phyloP scores from a whole-genome alignment of 1,140 invertebrate genomes.

The Harlomillsia oculata region DNA sequence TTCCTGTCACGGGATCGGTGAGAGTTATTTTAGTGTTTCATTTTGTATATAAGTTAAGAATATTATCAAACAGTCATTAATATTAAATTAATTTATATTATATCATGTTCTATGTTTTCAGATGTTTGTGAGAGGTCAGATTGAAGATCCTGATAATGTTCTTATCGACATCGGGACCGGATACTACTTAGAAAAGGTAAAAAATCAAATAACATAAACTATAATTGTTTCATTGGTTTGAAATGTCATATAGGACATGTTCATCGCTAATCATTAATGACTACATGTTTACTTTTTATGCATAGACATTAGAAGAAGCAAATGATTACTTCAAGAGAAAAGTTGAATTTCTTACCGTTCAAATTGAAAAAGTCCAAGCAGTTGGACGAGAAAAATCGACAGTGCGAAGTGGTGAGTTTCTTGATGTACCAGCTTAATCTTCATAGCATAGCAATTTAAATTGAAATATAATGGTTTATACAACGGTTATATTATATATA shows the following conservation, averaged over 20 bases:
- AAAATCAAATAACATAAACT: too few species aligned
- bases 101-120: slow-evolving; percentile 20
- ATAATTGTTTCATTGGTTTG: background rate
- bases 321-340: slow-evolving; percentile 88
- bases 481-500: background rate
- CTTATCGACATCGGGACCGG: slow-evolving; percentile 89
- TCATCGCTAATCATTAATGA: background rate
- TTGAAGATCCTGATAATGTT: slow-evolving; percentile 70
- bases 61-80: too few species aligned
- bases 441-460: background rate
- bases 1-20: slow-evolving; percentile 80
- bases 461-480: background rate
- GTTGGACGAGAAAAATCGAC: slow-evolving; percentile 75
- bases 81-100: slow-evolving; percentile 13
- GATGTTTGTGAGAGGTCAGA: slow-evolving; percentile 86
- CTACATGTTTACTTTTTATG: slow-evolving; percentile 3
- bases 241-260: background rate
- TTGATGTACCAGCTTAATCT: background rate
- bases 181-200: slow-evolving; percentile 84
- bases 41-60: slow-evolving; percentile 12
- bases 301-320: slow-evolving; percentile 60
- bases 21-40: slow-evolving; percentile 42
- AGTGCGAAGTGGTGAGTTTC: slow-evolving; percentile 60
- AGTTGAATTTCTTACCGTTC: slow-evolving; percentile 78
- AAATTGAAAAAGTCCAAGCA: slow-evolving; percentile 86